phyloP scores from a whole-genome alignment of 2,797 vertebrate species.

The Iguana delicatissima region DNA sequence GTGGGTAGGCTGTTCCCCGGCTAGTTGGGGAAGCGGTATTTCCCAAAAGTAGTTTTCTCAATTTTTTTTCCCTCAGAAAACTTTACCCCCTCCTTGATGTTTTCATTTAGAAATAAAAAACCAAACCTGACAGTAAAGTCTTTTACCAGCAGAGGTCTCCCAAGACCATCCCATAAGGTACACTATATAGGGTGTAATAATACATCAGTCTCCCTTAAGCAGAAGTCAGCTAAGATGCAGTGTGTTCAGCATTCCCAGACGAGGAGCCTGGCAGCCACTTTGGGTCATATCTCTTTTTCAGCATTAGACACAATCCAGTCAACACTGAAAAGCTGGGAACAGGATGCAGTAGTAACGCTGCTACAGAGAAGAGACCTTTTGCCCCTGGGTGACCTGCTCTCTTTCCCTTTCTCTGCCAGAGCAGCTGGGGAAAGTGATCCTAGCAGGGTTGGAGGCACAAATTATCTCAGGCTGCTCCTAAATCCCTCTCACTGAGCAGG shows the following conservation, averaged over 20 bases:
- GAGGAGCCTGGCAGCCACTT: not conserved
- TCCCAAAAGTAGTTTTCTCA: too few species aligned
- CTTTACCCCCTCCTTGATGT: not conserved
- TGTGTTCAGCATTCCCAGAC: constrained; percentile 14
- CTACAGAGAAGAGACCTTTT: not conserved
- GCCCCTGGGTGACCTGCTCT: constrained; percentile 2
- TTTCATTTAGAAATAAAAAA: not conserved
- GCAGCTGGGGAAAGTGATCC: constrained; percentile 12
- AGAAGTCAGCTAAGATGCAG: not conserved
- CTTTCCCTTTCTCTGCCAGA: not conserved
- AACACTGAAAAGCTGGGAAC: not conserved
- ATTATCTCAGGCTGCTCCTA: not conserved
- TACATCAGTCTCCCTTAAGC: not conserved
- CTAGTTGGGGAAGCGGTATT: not conserved
- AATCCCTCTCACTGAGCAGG: not conserved
- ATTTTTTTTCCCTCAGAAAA: not conserved
- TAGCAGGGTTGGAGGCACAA: not conserved
- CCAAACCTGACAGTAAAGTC: not conserved
- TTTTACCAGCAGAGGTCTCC: constrained; percentile 24
- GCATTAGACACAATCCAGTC: not conserved
- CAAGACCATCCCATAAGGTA: not conserved
- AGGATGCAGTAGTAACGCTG: not conserved
- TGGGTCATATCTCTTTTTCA: not conserved
- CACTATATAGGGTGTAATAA: not conserved
- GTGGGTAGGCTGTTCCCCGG: too few species aligned